Evolutionary conservation across 2,888 invertebrate genomes (phyloP).

Genomic region (Drosophila hamatofila): DNA sequence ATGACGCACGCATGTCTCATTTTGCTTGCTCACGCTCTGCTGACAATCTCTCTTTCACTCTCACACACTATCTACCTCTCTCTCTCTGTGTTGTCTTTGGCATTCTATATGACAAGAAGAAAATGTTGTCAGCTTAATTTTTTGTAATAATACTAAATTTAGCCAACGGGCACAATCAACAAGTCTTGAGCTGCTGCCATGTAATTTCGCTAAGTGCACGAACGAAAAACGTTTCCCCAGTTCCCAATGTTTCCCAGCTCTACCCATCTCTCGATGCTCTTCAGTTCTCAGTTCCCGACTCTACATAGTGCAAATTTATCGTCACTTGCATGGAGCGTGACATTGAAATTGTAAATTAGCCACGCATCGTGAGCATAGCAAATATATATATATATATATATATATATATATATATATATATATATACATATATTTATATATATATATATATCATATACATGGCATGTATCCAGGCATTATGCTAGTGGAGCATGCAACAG

Average conservation of each 20-base stretch:
- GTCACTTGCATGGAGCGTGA: slow-evolving; percentile 81
- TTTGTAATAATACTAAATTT: slow-evolving; percentile 80
- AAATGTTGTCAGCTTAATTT: slow-evolving; percentile 81
- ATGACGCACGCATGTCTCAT: slow-evolving; percentile 76
- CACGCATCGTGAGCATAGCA: slow-evolving; percentile 61
- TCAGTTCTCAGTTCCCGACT: slow-evolving; percentile 13
- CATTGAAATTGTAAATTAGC: slow-evolving; percentile 84
- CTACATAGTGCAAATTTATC: slow-evolving; percentile 75
- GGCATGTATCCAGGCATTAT: slow-evolving; percentile 34
- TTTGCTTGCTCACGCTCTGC: slow-evolving; percentile 7
- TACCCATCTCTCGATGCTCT: not conserved
- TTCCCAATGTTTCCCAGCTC: slow-evolving; percentile 8
- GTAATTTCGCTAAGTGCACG: slow-evolving; percentile 77
- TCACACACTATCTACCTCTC: not conserved
- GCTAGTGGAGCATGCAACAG: slow-evolving; percentile 24
- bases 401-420: slow-evolving; percentile 2
- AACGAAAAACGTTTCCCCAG: slow-evolving; percentile 31
- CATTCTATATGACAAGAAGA: slow-evolving; percentile 54
- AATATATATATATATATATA: slow-evolving; percentile 3
- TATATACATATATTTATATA: slow-evolving; percentile 1
- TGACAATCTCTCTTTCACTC: not conserved
- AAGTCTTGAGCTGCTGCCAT: slow-evolving; percentile 72
- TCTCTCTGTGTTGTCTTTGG: slow-evolving; percentile 12
- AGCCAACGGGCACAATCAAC: slow-evolving; percentile 73
- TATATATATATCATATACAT: slow-evolving; percentile 8